These are phyloP conservation scores for Ophion costatus DNA, from an alignment of 2,888 invertebrate species.

Conservation along the genomic window DNA sequence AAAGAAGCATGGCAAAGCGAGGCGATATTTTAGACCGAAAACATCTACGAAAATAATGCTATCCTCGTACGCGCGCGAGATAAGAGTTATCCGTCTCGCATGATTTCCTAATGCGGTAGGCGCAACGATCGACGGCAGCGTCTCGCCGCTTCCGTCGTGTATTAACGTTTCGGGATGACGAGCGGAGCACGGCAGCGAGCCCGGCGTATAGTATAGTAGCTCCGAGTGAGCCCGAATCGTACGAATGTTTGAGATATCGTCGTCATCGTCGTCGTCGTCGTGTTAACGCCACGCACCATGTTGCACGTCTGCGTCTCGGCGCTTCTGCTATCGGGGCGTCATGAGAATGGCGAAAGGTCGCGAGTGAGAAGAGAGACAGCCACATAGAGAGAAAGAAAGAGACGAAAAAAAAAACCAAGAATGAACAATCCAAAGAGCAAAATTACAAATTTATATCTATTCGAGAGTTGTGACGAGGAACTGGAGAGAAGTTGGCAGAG, in stretches of 20 bases:
- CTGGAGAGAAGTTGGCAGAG: background rate
- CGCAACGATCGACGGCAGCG: constrained; percentile 71
- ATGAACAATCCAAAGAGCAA: background rate
- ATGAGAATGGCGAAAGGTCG: constrained; percentile 60
- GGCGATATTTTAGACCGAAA: background rate
- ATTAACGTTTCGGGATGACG: constrained; percentile 3
- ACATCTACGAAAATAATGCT: background rate
- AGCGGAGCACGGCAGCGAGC: background rate
- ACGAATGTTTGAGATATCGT: background rate
- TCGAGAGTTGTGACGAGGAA: background rate
- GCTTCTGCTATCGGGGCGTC: constrained; percentile 78
- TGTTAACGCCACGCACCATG: constrained; percentile 77
- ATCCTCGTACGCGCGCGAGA: background rate
- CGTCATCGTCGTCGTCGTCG: constrained; percentile 44
- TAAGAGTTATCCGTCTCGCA: constrained; percentile 14
- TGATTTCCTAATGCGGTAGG: constrained; percentile 47
- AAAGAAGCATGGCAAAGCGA: background rate
- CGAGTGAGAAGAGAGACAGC: background rate
- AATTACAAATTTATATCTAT: constrained; percentile 13
- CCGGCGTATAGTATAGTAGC: background rate
- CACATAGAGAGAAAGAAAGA: background rate
- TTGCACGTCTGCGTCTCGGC: constrained; percentile 83
- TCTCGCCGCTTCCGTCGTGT: constrained; percentile 47
- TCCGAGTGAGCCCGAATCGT: constrained; percentile 6
- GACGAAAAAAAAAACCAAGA: background rate